Evolutionary conservation across 2,888 invertebrate genomes (phyloP).

Genomic region (Ectobius pallidus): DNA sequence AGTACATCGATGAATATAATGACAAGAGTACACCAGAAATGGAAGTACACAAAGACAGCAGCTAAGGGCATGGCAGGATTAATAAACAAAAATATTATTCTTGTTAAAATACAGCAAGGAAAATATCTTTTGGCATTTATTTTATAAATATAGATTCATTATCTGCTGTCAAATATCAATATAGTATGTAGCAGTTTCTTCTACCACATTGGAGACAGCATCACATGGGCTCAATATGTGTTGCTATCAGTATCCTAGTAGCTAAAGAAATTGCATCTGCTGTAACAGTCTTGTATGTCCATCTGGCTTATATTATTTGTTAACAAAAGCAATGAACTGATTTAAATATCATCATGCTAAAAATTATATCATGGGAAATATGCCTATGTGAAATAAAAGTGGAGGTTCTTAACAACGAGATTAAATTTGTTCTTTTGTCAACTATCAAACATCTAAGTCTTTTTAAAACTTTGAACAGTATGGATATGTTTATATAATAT

Average conservation of each 20-base stretch:
- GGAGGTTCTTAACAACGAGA: slow-evolving; percentile 6
- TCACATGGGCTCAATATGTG: slow-evolving; percentile 33
- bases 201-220: not conserved
- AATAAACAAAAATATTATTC: too few species aligned
- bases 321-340: not conserved
- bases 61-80: not conserved
- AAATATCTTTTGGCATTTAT: too few species aligned
- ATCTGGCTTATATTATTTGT: not conserved
- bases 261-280: not conserved
- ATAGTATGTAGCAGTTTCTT: slow-evolving; percentile 22
- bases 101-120: too few species aligned
- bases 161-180: not conserved
- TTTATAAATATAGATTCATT: not conserved
- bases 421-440: too few species aligned
- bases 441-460: slow-evolving; percentile 2
- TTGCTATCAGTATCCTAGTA: not conserved
- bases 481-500: slow-evolving; percentile 23
- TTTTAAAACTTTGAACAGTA: slow-evolving; percentile 16
- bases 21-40: not conserved
- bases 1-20: slow-evolving; percentile 8
- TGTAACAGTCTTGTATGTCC: not conserved
- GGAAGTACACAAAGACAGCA: not conserved
- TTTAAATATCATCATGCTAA: not conserved
- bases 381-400: not conserved
- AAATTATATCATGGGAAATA: too few species aligned